phyloP scores from a whole-genome alignment of 1,140 invertebrate species.

The Chrysopa pallens region DNA sequence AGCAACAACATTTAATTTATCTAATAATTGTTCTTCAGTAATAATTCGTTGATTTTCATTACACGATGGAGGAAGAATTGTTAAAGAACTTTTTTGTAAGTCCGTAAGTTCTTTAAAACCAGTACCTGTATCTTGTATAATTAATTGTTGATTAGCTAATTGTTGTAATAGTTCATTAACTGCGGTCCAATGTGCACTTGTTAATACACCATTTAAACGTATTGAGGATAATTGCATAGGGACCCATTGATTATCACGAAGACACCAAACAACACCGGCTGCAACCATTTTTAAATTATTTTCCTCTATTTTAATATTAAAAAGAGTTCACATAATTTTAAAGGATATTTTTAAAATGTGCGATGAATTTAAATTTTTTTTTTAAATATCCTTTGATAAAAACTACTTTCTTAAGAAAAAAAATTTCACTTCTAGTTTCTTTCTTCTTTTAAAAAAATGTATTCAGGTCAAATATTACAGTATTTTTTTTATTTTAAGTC shows the following conservation, averaged over 20 bases:
- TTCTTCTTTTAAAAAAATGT: no score
- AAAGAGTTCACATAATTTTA: no score
- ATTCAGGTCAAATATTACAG: no score
- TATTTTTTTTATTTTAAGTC: no score
- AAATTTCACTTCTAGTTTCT: no score
- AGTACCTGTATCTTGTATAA: slow-evolving; percentile 27
- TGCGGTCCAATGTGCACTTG: slow-evolving; percentile 37
- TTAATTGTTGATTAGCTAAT: slow-evolving; percentile 34
- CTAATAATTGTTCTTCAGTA: slow-evolving; percentile 23
- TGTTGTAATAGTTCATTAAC: slow-evolving; percentile 38
- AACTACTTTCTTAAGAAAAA: no score
- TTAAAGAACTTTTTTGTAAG: slow-evolving; percentile 12
- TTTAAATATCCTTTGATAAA: no score
- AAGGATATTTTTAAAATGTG: no score
- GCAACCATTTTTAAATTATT: slow-evolving; percentile 27
- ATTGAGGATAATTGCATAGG: slow-evolving; percentile 41
- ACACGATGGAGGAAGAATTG: slow-evolving; percentile 6
- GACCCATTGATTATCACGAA: slow-evolving; percentile 39
- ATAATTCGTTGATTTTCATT: slow-evolving; percentile 23
- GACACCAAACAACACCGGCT: slow-evolving; percentile 40
- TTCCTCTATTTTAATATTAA: no score
- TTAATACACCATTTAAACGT: slow-evolving; percentile 36
- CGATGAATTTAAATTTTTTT: no score
- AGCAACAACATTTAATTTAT: slow-evolving; percentile 19
- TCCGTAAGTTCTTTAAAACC: slow-evolving; percentile 20